These are phyloP conservation scores for Trichopoda pennipes DNA, from an alignment of 2,888 invertebrate species.

Conservation along the genomic window DNA sequence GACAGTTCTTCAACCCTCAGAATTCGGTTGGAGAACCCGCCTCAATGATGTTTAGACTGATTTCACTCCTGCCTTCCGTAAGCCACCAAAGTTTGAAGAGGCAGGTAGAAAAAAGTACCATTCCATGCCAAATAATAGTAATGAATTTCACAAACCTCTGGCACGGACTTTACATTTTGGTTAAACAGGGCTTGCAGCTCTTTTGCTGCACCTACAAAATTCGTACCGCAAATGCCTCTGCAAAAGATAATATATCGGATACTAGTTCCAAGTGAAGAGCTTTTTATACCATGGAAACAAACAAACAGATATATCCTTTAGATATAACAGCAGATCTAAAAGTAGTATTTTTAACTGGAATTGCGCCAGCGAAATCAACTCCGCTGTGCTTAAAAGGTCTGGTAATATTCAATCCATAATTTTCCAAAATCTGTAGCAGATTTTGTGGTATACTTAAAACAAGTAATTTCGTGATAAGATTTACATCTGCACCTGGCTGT, in stretches of 20 bases:
- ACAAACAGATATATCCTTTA: slow-evolving; percentile 5
- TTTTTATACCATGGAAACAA: not conserved
- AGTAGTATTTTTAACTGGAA: not conserved
- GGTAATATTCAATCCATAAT: not conserved
- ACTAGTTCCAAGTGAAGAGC: not conserved
- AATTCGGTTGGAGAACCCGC: no score
- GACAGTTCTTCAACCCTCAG: slow-evolving; percentile 57
- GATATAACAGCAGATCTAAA: not conserved
- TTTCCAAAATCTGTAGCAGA: not conserved
- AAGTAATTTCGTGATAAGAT: no score
- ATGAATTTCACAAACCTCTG: slow-evolving; percentile 31
- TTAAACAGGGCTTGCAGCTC: no score
- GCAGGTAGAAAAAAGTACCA: no score
- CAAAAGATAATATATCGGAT: not conserved
- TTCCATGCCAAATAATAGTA: slow-evolving; percentile 26
- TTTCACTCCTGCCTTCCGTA: no score
- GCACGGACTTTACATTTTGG: slow-evolving; percentile 44
- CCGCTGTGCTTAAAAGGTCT: slow-evolving; percentile 7
- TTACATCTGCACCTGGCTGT: no score
- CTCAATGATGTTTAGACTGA: no score
- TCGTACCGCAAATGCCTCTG: slow-evolving; percentile 11
- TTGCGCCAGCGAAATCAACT: no score
- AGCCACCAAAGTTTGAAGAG: no score
- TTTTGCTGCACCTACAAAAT: no score
- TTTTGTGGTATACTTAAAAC: slow-evolving; percentile 12